A percentile compares a stretch with the other conserved stretches of the same genome.
Conservation (phyloP, 2,113 vertebrate genomes). For the Antidorcas marsupialis region DNA sequence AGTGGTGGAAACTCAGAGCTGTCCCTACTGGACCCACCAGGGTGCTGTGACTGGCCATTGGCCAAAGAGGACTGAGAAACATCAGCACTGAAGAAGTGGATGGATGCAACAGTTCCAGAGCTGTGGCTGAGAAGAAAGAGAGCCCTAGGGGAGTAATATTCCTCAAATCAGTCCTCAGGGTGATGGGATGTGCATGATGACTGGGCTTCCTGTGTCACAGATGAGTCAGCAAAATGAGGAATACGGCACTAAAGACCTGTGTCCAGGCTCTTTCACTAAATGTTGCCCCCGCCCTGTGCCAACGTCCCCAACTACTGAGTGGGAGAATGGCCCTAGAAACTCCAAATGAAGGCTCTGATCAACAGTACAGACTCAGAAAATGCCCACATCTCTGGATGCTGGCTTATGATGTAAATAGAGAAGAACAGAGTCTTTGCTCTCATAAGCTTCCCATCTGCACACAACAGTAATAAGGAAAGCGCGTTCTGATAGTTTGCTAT, state of each 20-base stretch:
- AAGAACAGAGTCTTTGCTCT: not conserved
- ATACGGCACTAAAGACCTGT: not conserved
- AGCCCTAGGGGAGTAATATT: not conserved
- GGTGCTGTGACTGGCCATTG: not conserved
- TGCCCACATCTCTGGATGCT: not conserved
- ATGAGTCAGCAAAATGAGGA: not conserved
- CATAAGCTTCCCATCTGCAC: not conserved
- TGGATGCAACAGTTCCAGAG: fast-evolving
- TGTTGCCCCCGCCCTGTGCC: not conserved
- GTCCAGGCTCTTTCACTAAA: not conserved
- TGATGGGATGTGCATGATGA: not conserved
- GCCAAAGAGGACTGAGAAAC: not conserved
- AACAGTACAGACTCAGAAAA: not conserved
- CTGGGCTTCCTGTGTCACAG: not conserved
- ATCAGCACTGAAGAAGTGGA: too few relatives aligned
- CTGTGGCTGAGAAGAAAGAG: not conserved
- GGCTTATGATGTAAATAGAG: not conserved
- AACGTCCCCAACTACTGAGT: too few relatives aligned
- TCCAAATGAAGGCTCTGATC: not conserved
- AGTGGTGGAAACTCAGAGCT: not conserved
- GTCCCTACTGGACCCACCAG: not conserved
- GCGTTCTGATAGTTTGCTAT: not conserved
- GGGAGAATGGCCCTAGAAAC: not conserved
- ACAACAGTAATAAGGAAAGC: not conserved
- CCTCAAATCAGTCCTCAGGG: not conserved